Base-by-base conservation (phyloP, 92 coral and sea anemone species). In the Diadumene lineata region DNA sequence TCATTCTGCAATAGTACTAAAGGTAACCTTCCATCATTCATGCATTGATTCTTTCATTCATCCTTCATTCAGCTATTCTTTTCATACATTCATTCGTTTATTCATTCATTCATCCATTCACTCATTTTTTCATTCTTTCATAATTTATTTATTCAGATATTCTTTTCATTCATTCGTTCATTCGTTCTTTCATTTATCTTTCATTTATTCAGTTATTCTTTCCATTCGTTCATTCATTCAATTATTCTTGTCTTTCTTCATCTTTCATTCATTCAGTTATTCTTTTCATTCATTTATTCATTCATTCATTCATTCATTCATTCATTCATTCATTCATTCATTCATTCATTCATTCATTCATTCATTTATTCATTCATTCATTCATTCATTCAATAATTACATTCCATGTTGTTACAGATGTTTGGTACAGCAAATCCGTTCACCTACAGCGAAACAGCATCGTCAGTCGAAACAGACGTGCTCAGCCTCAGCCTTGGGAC, bases 371-470 rank as follows among this genome's bases (percentile, higher is more conserved):
- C 13, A 38, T 38, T 38, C 6, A 4, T 38, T 38, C 7, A 38
- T 38, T 38, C 6, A 4, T 38, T 13, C 7, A 38, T 38, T 6
- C 13, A 38, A 38, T 38, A 4, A 38, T 38, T n/a, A n/a, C 48
- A 13, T 38, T 38, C 13, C 6, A 38, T 38, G 6, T 13, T 66
- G 10, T 56, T 57, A 11, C 1, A 72, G 77, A 56, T 72, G 77
- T 72, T 56, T 0, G 56, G 67, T 60, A 85, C 43, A 68, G 65
- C 66, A 13, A 85, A 85, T 57, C 89, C 89, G 0, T 91, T 50
- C 44, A 64, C 83, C 15, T 86, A 91, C 88, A 91, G 89, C 22
- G 63, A 69, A 29, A 74, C 92, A 19, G 78, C 97, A 7, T 24
- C 68, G 6, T 72, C 43, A 4, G 88, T 93, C 11, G 75, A 69